phyloP scores from a whole-genome alignment of 1,140 invertebrate genomes.

The Ditylenchus dipsaci region DNA sequence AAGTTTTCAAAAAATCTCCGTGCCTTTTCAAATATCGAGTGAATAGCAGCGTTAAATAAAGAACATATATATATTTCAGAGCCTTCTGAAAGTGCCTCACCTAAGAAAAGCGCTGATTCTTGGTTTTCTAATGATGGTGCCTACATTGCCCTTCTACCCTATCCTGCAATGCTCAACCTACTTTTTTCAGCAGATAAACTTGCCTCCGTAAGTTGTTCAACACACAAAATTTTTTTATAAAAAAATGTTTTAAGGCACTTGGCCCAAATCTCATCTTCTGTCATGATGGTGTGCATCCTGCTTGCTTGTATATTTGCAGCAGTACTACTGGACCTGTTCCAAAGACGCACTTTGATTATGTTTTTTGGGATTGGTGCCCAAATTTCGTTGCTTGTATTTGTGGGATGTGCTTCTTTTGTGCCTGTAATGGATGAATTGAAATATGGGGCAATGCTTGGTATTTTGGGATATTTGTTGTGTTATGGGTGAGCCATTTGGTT shows the following conservation, averaged over 20 bases:
- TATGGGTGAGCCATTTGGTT: slow-evolving; percentile 25
- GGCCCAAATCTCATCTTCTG: slow-evolving; percentile 43
- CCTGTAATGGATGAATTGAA: slow-evolving; percentile 16
- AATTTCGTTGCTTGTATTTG: slow-evolving; percentile 37
- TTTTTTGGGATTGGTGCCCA: slow-evolving; percentile 32
- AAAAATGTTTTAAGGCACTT: slow-evolving; percentile 30
- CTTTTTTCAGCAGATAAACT: slow-evolving; percentile 34
- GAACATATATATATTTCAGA: not conserved
- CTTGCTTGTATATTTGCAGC: slow-evolving; percentile 45
- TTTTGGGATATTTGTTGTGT: slow-evolving; percentile 35
- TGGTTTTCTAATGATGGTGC: slow-evolving; percentile 37
- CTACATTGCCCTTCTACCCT: slow-evolving; percentile 51
- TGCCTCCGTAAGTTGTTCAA: not conserved
- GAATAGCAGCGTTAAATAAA: too few relatives aligned
- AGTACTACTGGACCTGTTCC: slow-evolving; percentile 36
- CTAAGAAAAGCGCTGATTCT: slow-evolving; percentile 48
- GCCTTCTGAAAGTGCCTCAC: slow-evolving; percentile 34
- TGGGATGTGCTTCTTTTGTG: slow-evolving; percentile 28
- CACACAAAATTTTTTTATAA: not conserved
- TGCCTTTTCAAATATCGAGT: too few relatives aligned
- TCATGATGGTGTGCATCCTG: slow-evolving; percentile 49
- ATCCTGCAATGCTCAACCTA: slow-evolving; percentile 51
- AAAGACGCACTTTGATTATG: slow-evolving; percentile 43
- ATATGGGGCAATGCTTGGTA: slow-evolving; percentile 36
- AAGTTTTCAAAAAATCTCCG: too few relatives aligned